Evolutionary conservation across 2,888 invertebrate genomes (phyloP).

Genomic region (Shargacucullia verbasci): DNA sequence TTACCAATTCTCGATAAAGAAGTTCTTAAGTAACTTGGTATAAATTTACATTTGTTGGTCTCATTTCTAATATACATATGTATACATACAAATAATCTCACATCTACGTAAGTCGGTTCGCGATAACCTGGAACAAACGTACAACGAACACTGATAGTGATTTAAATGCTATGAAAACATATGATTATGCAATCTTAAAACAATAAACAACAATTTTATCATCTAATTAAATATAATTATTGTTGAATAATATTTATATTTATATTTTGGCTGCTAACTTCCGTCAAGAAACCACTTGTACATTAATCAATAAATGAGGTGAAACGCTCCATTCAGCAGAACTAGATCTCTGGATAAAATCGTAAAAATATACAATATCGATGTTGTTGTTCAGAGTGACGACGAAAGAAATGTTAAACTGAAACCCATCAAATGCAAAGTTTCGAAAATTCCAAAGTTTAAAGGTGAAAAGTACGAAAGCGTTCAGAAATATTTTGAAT

Average conservation of each 20-base stretch:
- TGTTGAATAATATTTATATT: constrained; percentile 28
- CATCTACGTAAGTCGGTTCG: constrained; percentile 47
- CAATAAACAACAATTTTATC: constrained; percentile 38
- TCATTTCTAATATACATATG: too few relatives aligned
- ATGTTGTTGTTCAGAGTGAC: neutral
- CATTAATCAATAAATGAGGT: too few relatives aligned
- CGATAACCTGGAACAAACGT: constrained; percentile 72
- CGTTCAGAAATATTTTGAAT: constrained; percentile 20
- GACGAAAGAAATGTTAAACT: constrained; percentile 19
- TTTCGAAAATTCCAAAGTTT: constrained; percentile 7
- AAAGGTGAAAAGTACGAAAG: constrained; percentile 20
- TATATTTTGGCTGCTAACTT: constrained; percentile 2
- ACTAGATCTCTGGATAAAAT: neutral
- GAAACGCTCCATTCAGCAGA: too few relatives aligned
- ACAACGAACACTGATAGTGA: constrained; percentile 58
- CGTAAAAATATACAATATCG: neutral
- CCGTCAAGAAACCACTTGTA: constrained; percentile 1
- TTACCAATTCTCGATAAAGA: too few relatives aligned
- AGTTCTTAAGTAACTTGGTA: too few relatives aligned
- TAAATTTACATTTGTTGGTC: too few relatives aligned
- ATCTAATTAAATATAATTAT: constrained; percentile 32
- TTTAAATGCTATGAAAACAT: constrained; percentile 58
- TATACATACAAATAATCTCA: constrained; percentile 37
- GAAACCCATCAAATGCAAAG: constrained; percentile 14
- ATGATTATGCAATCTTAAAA: constrained; percentile 48